Base-by-base conservation (phyloP, 2,888 invertebrate genomes). In the Oligia latruncula region DNA sequence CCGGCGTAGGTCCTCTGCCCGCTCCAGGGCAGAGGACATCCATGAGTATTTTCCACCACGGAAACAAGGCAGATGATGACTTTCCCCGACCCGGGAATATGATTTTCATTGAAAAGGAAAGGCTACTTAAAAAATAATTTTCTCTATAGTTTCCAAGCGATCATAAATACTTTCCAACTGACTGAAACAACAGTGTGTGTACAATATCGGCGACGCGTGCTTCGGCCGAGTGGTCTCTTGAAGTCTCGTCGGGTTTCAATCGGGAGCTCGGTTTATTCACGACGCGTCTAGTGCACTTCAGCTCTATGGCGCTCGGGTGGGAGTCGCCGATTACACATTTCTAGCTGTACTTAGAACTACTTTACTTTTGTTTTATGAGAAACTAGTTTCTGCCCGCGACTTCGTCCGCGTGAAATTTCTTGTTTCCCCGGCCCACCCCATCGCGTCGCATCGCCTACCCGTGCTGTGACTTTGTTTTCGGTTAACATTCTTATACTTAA, bases 231-330 rank as follows among this genome's bases (percentile, higher is more conserved):
- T 80, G 82, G 68, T 73, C 73, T 77, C 67, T 55, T 49, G 43
- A n/a, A 46, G 46, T 65, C 75, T 78, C 80, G 66, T 87, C 74
- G 82, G 81, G 82, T 82, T 86, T 81, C 85, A 87, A 90, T 89
- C 84, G 78, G 68, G 78, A 74, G 84, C 75, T 52, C 71, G 74
- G 87, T 83, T 83, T 89, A 90, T 89, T 89, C 88, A 88, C 86
- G 86, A 89, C 81, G 81, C 88, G 84, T 90, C 85, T 89, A 88
- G 87, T 88, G 78, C 89, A 83, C 86, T 90, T 68, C 77, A 84
- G 67, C 73, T 80, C 75, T 78, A 86, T 82, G 79, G 78, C 62
- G 75, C 66, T 77, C 66, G 66, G n/a, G 35, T n/a, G 74, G 77
- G 71, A 64, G 68, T 40, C 65, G 5, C 20, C 58, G 5, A 58